phyloP scores from a whole-genome alignment of 2,888 invertebrate genomes.

The Dichetophora obliterata region DNA sequence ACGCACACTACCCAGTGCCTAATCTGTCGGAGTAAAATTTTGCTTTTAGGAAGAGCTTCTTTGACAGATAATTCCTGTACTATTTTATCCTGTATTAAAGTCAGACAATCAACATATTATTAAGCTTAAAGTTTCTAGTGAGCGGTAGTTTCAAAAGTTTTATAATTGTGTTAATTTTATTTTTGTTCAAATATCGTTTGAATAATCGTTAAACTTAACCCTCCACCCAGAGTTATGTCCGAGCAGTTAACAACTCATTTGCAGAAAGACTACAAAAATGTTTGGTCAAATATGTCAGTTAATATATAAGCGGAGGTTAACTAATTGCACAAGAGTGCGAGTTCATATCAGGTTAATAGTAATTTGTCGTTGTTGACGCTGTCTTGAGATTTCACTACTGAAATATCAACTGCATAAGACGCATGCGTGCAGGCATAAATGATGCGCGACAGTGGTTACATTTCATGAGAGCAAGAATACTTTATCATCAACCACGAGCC shows the following conservation, averaged over 20 bases:
- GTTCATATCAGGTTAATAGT: conserved; percentile 30
- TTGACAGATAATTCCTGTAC: too few relatives aligned
- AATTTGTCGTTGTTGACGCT: conserved; percentile 1
- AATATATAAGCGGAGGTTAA: not conserved
- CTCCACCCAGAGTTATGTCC: not conserved
- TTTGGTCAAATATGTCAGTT: conserved; percentile 9
- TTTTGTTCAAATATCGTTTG: too few relatives aligned
- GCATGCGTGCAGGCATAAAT: conserved; percentile 19
- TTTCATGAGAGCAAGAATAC: not conserved
- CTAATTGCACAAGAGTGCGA: conserved; percentile 34
- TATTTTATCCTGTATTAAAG: too few relatives aligned
- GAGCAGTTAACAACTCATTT: not conserved
- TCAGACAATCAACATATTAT: too few relatives aligned
- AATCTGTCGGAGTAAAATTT: too few relatives aligned
- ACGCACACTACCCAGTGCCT: too few relatives aligned
- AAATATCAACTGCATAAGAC: conserved; percentile 3
- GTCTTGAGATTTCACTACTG: too few relatives aligned
- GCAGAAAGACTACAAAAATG: not conserved
- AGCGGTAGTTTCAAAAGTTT: too few relatives aligned
- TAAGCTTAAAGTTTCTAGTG: too few relatives aligned
- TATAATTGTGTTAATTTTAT: too few relatives aligned
- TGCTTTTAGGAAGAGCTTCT: too few relatives aligned
- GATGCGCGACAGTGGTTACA: not conserved
- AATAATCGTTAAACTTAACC: not conserved
- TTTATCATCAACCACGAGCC: not conserved